Evolutionary conservation across 2,113 vertebrate genomes (phyloP), one percentile per base, ranked within the genome.

Genomic region (Oryzias javanicus): DNA sequence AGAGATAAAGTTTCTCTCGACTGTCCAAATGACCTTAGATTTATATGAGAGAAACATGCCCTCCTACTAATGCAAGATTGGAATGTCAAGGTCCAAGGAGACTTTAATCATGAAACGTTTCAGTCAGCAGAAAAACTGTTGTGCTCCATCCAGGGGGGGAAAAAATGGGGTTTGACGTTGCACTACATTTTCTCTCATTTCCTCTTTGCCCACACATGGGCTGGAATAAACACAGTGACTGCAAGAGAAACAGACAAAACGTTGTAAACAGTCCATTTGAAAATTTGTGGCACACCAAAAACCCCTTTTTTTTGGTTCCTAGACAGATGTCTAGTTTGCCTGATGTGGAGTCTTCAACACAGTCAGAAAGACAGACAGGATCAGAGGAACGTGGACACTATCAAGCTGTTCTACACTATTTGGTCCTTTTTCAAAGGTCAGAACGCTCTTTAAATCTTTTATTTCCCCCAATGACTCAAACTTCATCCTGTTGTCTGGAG

Each of bases 401-500:
- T 64, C 71, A 70, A 79, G 67, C 8, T 35, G 35, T 2, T 35
- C 35, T 35, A 13, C 44, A 14, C 45, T 6, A 18, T 67, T 35
- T 12, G n/a, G 63, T 69, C 60, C 54, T 60, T 50, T 27, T 63
- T 57, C 60, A 71, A 62, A 44, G 69, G 69, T 72, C 76, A 76
- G 63, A 78, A 55, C 48, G 20, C 65, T 67, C 56, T 78, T 49
- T 78, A 35, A 35, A 12, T 35, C 10, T 35, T 35, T 35, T 35
- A 35, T 13, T 35, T 35, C 35, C 35, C 35, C 78, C 68, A 78
- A 61, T 56, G 71, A 64, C 74, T 78, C 76, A 76, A 79, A 78
- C 68, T 62, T 77, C 72, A 74, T 74, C 54, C 49, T 59, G 66
- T 51, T 56, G 57, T 65, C 58, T 70, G 41, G 15, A 42, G 52